phyloP scores from a whole-genome alignment of 1,140 invertebrate species.

The Streblospio benedicti region DNA sequence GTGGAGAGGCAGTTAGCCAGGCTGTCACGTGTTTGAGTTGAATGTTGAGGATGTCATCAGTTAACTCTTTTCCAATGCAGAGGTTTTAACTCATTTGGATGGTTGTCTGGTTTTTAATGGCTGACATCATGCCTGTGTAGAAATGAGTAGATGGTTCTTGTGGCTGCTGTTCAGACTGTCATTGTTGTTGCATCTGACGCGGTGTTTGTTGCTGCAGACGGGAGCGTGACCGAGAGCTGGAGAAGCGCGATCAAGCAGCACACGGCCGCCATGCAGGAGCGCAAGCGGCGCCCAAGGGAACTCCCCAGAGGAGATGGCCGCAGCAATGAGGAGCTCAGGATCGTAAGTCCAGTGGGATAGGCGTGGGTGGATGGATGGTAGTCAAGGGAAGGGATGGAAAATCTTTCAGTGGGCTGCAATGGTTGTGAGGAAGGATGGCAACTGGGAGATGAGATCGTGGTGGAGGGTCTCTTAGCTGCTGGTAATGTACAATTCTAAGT shows the following conservation, averaged over 20 bases:
- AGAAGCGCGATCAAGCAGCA: conserved; percentile 36
- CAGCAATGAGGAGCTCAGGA: conserved; percentile 36
- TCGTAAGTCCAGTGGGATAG: too few species aligned
- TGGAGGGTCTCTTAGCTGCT: too few species aligned
- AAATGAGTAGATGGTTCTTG: not conserved
- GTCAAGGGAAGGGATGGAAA: too few species aligned
- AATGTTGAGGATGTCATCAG: not conserved
- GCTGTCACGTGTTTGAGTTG: not conserved
- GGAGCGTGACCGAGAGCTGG: conserved; percentile 34
- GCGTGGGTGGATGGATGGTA: too few species aligned
- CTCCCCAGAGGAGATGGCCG: conserved; percentile 41
- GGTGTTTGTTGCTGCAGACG: conserved; percentile 2
- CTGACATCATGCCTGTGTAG: not conserved
- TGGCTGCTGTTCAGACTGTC: not conserved
- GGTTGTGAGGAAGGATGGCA: too few species aligned
- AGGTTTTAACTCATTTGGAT: not conserved
- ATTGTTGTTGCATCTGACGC: not conserved
- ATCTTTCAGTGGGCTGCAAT: too few species aligned
- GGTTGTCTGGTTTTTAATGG: not conserved
- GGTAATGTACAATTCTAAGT: too few species aligned
- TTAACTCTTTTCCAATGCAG: not conserved
- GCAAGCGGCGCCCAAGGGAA: conserved; percentile 36
- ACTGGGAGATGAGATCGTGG: too few species aligned
- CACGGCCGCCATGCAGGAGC: conserved; percentile 35
- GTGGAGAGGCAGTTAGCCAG: not conserved